These are phyloP conservation scores for Toxostoma redivivum DNA, from an alignment of 2,113 vertebrate species.

Conservation along the genomic window DNA sequence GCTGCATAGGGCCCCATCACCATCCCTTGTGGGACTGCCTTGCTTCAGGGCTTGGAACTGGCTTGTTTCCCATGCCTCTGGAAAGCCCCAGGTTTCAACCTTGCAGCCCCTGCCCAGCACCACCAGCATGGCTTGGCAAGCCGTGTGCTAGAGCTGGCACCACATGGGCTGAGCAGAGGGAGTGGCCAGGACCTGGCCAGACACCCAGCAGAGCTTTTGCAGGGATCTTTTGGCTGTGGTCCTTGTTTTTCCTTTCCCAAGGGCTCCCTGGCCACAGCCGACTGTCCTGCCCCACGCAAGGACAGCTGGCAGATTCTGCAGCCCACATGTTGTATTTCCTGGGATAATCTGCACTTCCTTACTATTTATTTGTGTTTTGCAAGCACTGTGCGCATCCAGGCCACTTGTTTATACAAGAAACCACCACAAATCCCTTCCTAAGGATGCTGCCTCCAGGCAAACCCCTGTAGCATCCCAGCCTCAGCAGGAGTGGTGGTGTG, in stretches of 20 bases:
- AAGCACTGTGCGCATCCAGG: not conserved
- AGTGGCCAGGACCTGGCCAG: rapidly evolving
- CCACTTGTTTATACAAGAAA: not conserved
- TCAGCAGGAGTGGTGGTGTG: not conserved
- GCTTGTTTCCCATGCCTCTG: not conserved
- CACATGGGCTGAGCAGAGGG: not conserved
- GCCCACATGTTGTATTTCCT: not conserved
- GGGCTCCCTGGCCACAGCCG: not conserved
- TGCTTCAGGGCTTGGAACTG: rapidly evolving
- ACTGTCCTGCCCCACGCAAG: not conserved
- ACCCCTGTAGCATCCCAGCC: rapidly evolving
- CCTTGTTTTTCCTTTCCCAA: not conserved
- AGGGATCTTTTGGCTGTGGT: not conserved
- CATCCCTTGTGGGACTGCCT: not conserved
- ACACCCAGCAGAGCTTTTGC: not conserved
- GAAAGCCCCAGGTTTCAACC: not conserved
- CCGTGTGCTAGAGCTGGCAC: not conserved
- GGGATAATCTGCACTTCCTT: conserved; percentile 12
- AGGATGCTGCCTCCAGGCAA: not conserved
- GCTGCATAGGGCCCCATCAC: not conserved
- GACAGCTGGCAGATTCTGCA: not conserved
- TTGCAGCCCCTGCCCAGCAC: not conserved
- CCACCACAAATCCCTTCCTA: not conserved
- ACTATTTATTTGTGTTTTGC: conserved; percentile 26
- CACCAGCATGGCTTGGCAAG: rapidly evolving